A percentile compares a stretch with the other conserved stretches of the same genome.
Evolutionary conservation across 2,888 invertebrate species (phyloP).

Genomic region (Molorchus minor): DNA sequence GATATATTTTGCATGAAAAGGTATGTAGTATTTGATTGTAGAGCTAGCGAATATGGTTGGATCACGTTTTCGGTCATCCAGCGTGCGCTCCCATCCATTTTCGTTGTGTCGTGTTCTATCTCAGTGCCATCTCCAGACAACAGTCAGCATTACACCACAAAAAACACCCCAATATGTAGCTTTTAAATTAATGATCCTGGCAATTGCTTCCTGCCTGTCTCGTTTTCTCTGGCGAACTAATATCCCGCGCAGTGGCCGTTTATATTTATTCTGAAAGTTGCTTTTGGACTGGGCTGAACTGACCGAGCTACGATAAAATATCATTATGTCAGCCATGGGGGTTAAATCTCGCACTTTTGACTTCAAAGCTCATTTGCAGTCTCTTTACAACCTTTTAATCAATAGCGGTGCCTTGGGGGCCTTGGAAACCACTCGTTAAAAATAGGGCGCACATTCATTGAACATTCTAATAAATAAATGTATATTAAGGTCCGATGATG

Average conservation of each 20-base stretch:
- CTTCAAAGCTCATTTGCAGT: too few relatives aligned
- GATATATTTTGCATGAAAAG: conserved; percentile 13
- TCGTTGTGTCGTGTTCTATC: conserved; percentile 63
- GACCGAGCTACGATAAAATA: conserved; percentile 57
- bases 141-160: conserved; percentile 64
- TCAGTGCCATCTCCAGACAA: conserved; percentile 64
- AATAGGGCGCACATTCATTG: too few relatives aligned
- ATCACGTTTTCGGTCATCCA: conserved; percentile 49
- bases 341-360: too few relatives aligned
- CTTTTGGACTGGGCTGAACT: conserved; percentile 55
- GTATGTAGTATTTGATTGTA: conserved; percentile 28
- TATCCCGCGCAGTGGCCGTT: conserved; percentile 55
- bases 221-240: conserved; percentile 56
- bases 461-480: too few relatives aligned
- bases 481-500: too few relatives aligned
- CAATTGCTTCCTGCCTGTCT: conserved; percentile 61
- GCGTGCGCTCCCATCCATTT: conserved; percentile 58
- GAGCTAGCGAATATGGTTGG: conserved; percentile 30
- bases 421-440: too few relatives aligned
- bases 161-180: conserved; percentile 64
- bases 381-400: too few relatives aligned
- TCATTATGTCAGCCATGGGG: conserved; percentile 42
- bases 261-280: conserved; percentile 62
- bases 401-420: too few relatives aligned
- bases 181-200: conserved; percentile 63